Conservation (phyloP, 2,888 invertebrate species). For the Ophonus ardosiacus region DNA sequence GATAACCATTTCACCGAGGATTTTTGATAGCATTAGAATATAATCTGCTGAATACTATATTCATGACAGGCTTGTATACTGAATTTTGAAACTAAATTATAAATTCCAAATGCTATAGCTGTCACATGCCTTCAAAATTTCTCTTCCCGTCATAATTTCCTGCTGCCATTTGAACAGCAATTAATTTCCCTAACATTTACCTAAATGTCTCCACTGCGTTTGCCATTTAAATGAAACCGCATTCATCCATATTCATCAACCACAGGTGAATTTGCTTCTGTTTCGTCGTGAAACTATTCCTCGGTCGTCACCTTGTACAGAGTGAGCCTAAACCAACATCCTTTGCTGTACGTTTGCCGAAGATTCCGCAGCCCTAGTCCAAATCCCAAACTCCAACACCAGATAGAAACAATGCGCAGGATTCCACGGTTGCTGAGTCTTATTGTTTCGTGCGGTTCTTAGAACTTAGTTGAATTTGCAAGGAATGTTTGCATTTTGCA, state of each 20-base stretch:
- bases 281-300: background rate
- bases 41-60: no score
- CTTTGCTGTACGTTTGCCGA: background rate
- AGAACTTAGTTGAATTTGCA: background rate
- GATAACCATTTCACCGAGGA: no score
- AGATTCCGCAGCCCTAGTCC: background rate
- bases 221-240: constrained; percentile 34
- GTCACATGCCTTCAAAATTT: background rate
- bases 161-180: background rate
- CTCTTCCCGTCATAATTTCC: background rate
- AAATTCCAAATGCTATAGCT: background rate
- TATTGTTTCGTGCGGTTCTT: background rate
- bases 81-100: background rate
- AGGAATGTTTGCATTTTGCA: background rate
- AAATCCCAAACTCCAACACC: background rate
- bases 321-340: background rate
- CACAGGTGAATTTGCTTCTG: constrained; percentile 13
- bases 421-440: background rate
- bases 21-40: no score
- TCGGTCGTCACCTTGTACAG: background rate
- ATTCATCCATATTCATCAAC: constrained; percentile 34
- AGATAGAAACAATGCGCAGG: background rate
- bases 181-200: background rate
- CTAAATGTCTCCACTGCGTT: background rate
- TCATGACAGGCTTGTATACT: background rate